Evolutionary conservation across 2,888 invertebrate species (phyloP).

Genomic region (Apotomis betuletana): DNA sequence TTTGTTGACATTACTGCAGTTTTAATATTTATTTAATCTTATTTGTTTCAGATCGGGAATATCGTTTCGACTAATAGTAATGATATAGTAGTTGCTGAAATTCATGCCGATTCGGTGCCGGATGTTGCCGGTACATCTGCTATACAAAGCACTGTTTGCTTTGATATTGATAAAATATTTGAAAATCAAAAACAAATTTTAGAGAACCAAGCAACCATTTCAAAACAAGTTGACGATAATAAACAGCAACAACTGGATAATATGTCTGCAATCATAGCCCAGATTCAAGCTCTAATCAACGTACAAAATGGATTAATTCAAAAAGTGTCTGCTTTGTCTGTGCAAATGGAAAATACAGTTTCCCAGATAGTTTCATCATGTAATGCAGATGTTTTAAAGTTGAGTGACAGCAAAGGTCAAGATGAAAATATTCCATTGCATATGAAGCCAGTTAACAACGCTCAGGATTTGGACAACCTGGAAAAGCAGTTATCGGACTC

Average conservation of each 20-base stretch:
- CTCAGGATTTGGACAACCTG: slow-evolving; percentile 36
- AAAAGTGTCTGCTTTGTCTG: slow-evolving; percentile 37
- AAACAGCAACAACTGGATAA: slow-evolving; percentile 29
- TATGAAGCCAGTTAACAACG: slow-evolving; percentile 38
- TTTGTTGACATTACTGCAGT: too few relatives aligned
- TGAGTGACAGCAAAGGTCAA: slow-evolving; percentile 35
- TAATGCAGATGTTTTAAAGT: slow-evolving; percentile 26
- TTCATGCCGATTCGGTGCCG: too few relatives aligned
- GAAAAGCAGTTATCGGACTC: slow-evolving; percentile 39
- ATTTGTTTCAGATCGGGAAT: slow-evolving; percentile 32
- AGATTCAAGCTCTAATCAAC: slow-evolving; percentile 15
- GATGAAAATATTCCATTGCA: slow-evolving; percentile 36
- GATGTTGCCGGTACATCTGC: neutral
- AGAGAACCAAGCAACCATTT: slow-evolving; percentile 28
- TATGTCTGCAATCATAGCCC: slow-evolving; percentile 28
- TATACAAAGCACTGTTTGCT: slow-evolving; percentile 13
- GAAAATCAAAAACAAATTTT: slow-evolving; percentile 30
- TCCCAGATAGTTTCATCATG: slow-evolving; percentile 33
- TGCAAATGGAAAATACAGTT: slow-evolving; percentile 40
- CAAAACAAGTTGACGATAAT: slow-evolving; percentile 24
- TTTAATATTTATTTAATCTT: neutral
- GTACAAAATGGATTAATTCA: slow-evolving; percentile 8
- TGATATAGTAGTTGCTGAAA: neutral
- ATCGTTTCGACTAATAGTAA: slow-evolving; percentile 16
- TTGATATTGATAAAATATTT: slow-evolving; percentile 23